Percentiles rank a stretch among this genome's conserved stretches.
Conservation (phyloP, 1,140 invertebrate genomes). For the Sycophaga agraensis region DNA sequence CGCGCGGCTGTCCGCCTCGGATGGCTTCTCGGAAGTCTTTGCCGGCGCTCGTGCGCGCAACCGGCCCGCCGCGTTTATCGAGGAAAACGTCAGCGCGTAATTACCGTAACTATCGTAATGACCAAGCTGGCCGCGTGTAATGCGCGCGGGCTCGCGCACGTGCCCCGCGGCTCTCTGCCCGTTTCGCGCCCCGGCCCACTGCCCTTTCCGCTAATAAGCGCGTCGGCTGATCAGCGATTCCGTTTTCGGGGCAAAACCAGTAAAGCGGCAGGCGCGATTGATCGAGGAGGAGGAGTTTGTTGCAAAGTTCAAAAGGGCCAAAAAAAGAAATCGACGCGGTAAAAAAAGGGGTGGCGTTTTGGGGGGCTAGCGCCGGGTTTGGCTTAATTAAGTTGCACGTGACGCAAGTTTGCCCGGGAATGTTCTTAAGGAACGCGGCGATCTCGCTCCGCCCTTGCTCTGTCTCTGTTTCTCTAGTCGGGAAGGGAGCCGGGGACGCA, state of each 20-base stretch:
- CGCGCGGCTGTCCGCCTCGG: constrained; percentile 35
- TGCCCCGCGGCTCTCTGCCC: neutral
- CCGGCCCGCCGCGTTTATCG: constrained; percentile 27
- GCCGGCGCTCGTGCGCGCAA: constrained; percentile 31
- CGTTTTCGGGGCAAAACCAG: too few species aligned
- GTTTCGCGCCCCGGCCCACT: too few species aligned
- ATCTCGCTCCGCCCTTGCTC: neutral
- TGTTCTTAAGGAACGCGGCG: constrained; percentile 31
- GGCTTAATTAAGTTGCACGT: constrained; percentile 46
- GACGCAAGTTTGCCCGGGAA: constrained; percentile 43
- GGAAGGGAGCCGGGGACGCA: constrained; percentile 36
- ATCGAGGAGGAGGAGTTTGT: too few species aligned
- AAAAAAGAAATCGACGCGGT: too few species aligned
- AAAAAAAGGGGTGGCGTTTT: constrained; percentile 1
- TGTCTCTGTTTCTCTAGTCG: neutral
- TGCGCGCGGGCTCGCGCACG: too few species aligned
- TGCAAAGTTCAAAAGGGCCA: too few species aligned
- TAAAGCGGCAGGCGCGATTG: too few species aligned
- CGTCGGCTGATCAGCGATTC: too few species aligned
- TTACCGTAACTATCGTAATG: constrained; percentile 46
- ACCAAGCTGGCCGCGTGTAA: constrained; percentile 8
- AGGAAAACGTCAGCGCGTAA: constrained; percentile 48
- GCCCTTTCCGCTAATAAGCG: too few species aligned
- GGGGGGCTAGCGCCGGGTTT: constrained; percentile 30
- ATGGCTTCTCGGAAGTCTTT: constrained; percentile 48